A percentile compares a stretch with the other conserved stretches of the same genome.
phyloP scores from a whole-genome alignment of 2,797 vertebrate species.

The Sebastes elongatus region DNA sequence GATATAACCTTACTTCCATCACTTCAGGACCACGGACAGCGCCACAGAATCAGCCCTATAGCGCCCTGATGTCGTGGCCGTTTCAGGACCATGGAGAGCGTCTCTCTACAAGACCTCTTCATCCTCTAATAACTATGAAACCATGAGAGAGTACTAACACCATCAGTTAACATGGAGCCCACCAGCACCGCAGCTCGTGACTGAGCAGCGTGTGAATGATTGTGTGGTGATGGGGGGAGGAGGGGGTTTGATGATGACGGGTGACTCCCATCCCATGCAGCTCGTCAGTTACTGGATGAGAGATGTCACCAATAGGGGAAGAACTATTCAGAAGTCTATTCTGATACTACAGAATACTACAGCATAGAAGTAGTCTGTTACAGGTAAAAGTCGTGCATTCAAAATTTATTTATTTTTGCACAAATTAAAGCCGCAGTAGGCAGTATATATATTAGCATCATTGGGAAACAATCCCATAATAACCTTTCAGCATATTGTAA shows the following conservation, averaged over 20 bases:
- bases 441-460: too few relatives aligned
- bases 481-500: too few relatives aligned
- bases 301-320: background rate
- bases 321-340: too few relatives aligned
- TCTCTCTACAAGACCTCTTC: too few relatives aligned
- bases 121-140: background rate
- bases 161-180: background rate
- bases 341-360: too few relatives aligned
- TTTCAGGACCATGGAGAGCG: background rate
- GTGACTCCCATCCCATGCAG: background rate
- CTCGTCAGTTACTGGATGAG: background rate
- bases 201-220: background rate
- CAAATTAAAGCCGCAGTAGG: too few relatives aligned
- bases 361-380: too few relatives aligned
- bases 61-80: background rate
- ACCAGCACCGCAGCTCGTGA: background rate
- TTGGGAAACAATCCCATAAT: too few relatives aligned
- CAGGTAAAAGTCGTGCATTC: too few relatives aligned
- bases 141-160: background rate
- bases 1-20: background rate
- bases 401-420: too few relatives aligned
- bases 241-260: background rate
- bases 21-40: conserved; percentile 43
- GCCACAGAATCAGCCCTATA: background rate
- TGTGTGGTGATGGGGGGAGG: background rate